Evolutionary conservation across 2,797 vertebrate species (phyloP).

Genomic region (Lophius americanus): DNA sequence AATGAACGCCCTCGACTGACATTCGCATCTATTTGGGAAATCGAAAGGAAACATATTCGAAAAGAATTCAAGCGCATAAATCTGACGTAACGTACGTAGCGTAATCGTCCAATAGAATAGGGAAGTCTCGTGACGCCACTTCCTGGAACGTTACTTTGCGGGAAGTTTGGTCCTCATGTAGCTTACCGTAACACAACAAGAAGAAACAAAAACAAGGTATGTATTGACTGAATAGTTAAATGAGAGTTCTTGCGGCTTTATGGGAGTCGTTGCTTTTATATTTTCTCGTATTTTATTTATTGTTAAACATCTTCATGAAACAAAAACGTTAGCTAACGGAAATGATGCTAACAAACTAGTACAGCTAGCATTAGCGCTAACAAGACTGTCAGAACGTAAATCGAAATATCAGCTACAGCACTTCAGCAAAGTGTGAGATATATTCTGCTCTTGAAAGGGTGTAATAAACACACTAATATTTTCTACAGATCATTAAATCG

Average conservation of each 20-base stretch:
- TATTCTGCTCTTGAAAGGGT: too few relatives aligned
- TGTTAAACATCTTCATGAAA: neutral
- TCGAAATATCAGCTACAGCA: too few relatives aligned
- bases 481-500: too few relatives aligned
- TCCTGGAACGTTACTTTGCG: constrained; percentile 71
- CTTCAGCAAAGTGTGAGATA: too few relatives aligned
- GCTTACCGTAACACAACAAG: neutral
- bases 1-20: too few relatives aligned
- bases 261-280: rapidly evolving
- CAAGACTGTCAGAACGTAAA: neutral
- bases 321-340: neutral
- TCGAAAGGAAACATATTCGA: too few relatives aligned
- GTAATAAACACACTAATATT: too few relatives aligned
- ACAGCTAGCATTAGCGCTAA: constrained; percentile 48
- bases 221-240: constrained; percentile 1
- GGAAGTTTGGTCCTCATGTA: constrained; percentile 67
- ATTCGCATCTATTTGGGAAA: too few relatives aligned
- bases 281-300: neutral
- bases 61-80: neutral
- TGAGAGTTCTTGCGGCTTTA: too few relatives aligned
- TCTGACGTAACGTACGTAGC: neutral
- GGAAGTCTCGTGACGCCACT: constrained; percentile 26
- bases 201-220: constrained; percentile 35
- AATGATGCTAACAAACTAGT: constrained; percentile 7
- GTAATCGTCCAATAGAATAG: constrained; percentile 46